These are phyloP conservation scores for Girardinichthys multiradiatus DNA, from an alignment of 2,113 vertebrate genomes.

Conservation along the genomic window DNA sequence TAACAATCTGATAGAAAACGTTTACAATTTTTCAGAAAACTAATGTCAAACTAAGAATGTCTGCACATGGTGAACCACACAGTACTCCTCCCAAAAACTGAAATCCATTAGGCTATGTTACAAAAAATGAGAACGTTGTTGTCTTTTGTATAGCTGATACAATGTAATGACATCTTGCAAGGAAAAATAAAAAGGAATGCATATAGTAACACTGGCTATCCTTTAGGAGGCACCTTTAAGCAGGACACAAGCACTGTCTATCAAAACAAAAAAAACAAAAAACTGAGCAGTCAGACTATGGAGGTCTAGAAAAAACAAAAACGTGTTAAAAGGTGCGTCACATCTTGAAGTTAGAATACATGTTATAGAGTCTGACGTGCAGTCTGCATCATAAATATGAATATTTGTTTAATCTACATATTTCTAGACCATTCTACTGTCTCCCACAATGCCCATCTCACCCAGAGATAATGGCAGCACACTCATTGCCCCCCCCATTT, in stretches of 20 bases:
- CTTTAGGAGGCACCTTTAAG: neutral
- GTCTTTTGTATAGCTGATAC: no score
- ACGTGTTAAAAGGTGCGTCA: neutral
- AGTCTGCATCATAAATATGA: neutral
- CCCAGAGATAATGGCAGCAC: neutral
- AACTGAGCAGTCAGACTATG: neutral
- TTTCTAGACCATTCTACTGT: neutral
- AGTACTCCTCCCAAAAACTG: no score
- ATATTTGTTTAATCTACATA: neutral
- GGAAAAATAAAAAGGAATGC: neutral
- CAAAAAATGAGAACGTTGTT: no score
- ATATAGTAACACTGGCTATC: neutral
- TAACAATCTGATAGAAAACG: no score
- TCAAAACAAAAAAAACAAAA: neutral
- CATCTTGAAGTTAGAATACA: neutral
- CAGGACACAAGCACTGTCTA: neutral
- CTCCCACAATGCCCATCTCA: neutral
- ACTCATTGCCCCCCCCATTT: slow-evolving; percentile 1
- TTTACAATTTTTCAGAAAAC: no score
- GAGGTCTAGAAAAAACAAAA: neutral
- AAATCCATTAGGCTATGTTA: no score
- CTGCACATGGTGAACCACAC: no score
- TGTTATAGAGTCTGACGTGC: neutral
- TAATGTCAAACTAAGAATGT: no score
- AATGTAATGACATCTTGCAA: neutral